phyloP scores from a whole-genome alignment of 2,888 invertebrate genomes.

The Rhynchonema sp. region DNA sequence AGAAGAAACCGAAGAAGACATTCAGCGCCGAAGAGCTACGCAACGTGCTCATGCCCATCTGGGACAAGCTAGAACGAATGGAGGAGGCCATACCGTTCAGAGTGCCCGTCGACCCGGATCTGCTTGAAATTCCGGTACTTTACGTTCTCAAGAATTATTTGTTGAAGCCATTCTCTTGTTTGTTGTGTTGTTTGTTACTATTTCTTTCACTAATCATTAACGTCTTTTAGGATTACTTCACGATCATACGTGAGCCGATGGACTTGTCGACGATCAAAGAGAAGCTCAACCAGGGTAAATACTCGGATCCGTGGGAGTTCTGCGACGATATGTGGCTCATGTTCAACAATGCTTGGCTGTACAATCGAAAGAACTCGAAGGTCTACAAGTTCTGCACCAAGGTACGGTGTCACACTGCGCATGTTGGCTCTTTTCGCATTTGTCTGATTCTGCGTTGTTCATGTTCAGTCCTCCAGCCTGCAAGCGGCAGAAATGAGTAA shows the following conservation, averaged over 20 bases:
- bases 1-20: conserved; percentile 31
- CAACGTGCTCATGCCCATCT: conserved; percentile 71
- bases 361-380: conserved; percentile 88
- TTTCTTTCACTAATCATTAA: conserved; percentile 9
- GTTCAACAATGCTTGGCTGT: conserved; percentile 99
- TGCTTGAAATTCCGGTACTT: conserved; percentile 36
- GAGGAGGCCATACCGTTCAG: conserved; percentile 92
- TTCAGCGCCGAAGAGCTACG: conserved; percentile 82
- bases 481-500: no score
- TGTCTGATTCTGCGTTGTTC: no score
- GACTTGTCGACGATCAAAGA: conserved; percentile 82
- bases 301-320: conserved; percentile 94
- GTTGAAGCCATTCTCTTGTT: neutral
- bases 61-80: conserved; percentile 73
- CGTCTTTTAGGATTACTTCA: conserved; percentile 65
- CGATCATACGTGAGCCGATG: conserved; percentile 71
- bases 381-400: conserved; percentile 96
- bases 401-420: no score
- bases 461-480: no score
- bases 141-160: neutral
- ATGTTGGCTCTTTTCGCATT: no score
- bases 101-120: conserved; percentile 80
- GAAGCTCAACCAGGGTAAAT: conserved; percentile 77
- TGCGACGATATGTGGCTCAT: conserved; percentile 98
- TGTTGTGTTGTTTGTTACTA: neutral